Evolutionary conservation across 2,113 vertebrate species (phyloP).

Genomic region (Ceyx cyanopectus): DNA sequence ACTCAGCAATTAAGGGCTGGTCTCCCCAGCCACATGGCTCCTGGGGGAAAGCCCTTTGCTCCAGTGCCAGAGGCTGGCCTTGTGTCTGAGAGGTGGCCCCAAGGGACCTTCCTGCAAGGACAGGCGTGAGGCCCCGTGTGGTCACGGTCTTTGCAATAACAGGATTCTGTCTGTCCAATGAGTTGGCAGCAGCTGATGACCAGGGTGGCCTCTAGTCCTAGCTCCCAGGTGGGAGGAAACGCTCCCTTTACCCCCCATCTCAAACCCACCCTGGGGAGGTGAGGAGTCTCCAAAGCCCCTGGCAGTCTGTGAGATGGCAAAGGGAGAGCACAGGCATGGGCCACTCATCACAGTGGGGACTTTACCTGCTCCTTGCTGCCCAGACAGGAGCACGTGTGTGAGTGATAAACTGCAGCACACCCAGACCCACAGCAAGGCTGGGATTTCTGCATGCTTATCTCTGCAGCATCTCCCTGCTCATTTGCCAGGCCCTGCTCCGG

Average conservation of each 20-base stretch:
- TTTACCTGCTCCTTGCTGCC: neutral
- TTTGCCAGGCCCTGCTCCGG: neutral
- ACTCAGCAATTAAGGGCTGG: conserved; percentile 32
- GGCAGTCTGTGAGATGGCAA: rapidly evolving
- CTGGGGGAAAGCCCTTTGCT: conserved; percentile 63
- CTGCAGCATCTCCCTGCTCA: neutral
- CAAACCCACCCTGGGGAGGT: neutral
- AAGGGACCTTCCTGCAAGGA: conserved; percentile 66
- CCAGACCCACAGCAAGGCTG: neutral
- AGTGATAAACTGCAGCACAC: neutral
- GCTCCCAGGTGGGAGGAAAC: neutral
- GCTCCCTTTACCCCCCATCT: neutral
- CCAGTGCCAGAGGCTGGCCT: conserved; percentile 36
- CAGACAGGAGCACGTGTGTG: neutral
- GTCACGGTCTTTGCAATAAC: conserved; percentile 59
- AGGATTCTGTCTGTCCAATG: conserved; percentile 47
- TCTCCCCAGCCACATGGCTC: conserved; percentile 39
- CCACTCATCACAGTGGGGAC: neutral
- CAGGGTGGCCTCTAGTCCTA: neutral
- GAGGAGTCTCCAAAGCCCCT: neutral
- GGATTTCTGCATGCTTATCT: neutral
- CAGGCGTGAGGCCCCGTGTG: conserved; percentile 25
- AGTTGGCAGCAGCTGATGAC: conserved; percentile 25
- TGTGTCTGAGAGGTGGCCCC: conserved; percentile 64
- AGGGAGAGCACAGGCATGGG: neutral